Evolutionary conservation across 2,888 invertebrate species (phyloP).

Genomic region (Phragmatobia fuliginosa): DNA sequence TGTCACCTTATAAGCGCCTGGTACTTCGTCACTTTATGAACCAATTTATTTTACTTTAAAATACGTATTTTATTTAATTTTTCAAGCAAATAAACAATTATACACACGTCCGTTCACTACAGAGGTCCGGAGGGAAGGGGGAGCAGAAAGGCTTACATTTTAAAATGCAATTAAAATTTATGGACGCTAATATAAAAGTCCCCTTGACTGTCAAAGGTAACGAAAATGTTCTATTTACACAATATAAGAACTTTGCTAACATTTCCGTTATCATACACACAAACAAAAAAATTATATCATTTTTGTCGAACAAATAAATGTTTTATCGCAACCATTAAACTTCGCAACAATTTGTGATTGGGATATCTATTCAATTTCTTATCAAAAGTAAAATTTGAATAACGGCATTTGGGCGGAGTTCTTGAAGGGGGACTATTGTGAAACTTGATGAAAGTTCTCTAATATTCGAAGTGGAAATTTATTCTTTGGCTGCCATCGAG

Average conservation of each 20-base stretch:
- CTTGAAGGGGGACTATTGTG: constrained; percentile 76
- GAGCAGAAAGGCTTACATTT: not conserved
- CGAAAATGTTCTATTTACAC: not conserved
- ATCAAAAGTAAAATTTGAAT: constrained; percentile 80
- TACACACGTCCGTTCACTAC: too few relatives aligned
- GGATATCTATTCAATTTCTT: constrained; percentile 78
- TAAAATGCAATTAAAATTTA: not conserved
- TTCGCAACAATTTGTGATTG: constrained; percentile 68
- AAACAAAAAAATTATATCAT: not conserved
- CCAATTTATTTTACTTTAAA: too few relatives aligned
- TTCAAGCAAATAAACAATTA: too few relatives aligned
- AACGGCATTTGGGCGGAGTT: constrained; percentile 75
- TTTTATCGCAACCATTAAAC: constrained; percentile 66
- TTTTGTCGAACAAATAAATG: constrained; percentile 45
- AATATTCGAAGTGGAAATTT: constrained; percentile 80
- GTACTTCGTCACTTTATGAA: too few relatives aligned
- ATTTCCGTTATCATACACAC: constrained; percentile 9
- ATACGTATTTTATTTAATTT: too few relatives aligned
- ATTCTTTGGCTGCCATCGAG: constrained; percentile 73
- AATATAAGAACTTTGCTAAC: not conserved
- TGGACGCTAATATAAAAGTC: not conserved
- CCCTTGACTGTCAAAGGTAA: not conserved
- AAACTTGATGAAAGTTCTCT: constrained; percentile 76
- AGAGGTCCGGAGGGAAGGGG: too few relatives aligned
- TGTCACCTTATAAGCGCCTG: too few relatives aligned